Conservation (phyloP, 2,888 invertebrate genomes). For the Flexamia atlantica region DNA sequence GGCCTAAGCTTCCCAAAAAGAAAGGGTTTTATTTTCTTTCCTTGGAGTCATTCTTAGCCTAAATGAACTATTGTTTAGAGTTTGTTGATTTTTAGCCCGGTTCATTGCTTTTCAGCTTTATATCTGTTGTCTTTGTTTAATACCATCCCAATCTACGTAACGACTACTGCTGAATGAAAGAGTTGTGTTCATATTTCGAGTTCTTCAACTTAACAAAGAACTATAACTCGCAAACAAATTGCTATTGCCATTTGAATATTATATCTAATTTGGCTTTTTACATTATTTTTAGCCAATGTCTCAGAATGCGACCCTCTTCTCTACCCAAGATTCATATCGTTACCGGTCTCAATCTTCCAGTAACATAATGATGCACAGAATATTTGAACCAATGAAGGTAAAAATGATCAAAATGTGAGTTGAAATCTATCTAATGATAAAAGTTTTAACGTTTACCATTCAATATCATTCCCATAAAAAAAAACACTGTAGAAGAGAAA, state of each 20-base stretch:
- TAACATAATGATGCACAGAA: background rate
- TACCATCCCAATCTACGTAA: background rate
- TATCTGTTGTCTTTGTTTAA: background rate
- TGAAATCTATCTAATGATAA: background rate
- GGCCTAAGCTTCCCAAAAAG: constrained; percentile 54
- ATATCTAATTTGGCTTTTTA: background rate
- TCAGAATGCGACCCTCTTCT: constrained; percentile 23
- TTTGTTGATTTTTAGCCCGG: constrained; percentile 44
- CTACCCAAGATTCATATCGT: background rate
- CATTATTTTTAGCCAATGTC: background rate
- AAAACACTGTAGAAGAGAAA: background rate
- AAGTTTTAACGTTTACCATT: background rate
- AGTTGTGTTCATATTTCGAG: constrained; percentile 48
- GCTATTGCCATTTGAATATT: constrained; percentile 37
- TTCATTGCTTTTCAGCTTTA: background rate
- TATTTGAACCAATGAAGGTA: background rate
- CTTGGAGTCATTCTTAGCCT: constrained; percentile 35
- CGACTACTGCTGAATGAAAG: constrained; percentile 15
- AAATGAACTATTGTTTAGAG: constrained; percentile 30
- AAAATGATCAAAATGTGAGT: background rate
- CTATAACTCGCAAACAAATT: constrained; percentile 31
- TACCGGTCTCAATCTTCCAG: background rate
- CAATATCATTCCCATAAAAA: background rate
- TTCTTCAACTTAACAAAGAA: constrained; percentile 25
- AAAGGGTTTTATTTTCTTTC: constrained; percentile 51